Conservation (phyloP, 2,888 invertebrate genomes). For the Phortica okadai region DNA sequence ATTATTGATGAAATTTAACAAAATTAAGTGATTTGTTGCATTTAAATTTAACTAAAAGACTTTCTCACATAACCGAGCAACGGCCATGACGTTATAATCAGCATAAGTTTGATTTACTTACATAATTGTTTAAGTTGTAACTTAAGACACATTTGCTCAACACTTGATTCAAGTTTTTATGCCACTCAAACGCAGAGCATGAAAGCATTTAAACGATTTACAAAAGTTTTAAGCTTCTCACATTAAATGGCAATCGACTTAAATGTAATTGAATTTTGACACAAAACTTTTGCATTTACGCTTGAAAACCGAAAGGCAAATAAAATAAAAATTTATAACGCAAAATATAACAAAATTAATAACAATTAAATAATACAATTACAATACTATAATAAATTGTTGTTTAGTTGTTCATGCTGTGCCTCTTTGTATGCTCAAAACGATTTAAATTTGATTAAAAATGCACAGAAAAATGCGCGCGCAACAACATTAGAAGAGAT, state of each 20-base stretch:
- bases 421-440: not conserved
- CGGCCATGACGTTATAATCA: not conserved
- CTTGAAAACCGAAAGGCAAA: not conserved
- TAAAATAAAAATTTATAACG: not conserved
- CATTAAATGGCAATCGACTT: not conserved
- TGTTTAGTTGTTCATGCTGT: slow-evolving; percentile 12
- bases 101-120: not conserved
- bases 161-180: not conserved
- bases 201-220: too few relatives aligned
- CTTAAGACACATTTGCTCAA: not conserved
- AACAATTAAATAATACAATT: not conserved
- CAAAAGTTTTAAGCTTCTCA: not conserved
- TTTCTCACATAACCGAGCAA: too few relatives aligned
- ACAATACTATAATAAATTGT: not conserved
- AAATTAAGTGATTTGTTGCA: too few relatives aligned
- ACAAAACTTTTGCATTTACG: not conserved
- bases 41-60: too few relatives aligned
- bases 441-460: slow-evolving; percentile 36
- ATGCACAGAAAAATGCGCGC: not conserved
- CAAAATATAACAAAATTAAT: not conserved
- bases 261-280: not conserved
- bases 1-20: not conserved
- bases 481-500: slow-evolving; percentile 23
- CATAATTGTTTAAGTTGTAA: not conserved
- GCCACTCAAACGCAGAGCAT: too few relatives aligned